A percentile compares a stretch with the other conserved stretches of the same genome.
These are phyloP conservation scores for Diachasma alloeum DNA, from an alignment of 1,140 invertebrate species.

Conservation along the genomic window DNA sequence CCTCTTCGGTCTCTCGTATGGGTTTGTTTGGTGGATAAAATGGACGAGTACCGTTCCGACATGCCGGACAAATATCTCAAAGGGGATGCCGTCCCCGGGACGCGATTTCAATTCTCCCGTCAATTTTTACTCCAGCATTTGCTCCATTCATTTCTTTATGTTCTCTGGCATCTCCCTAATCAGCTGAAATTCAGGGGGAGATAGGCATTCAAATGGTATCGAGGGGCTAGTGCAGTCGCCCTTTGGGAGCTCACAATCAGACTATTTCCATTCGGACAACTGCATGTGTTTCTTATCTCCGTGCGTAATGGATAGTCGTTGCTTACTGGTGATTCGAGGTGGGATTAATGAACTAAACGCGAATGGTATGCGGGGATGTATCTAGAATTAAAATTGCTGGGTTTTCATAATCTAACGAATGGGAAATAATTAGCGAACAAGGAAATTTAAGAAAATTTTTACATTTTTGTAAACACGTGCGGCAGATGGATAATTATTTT, in stretches of 20 bases:
- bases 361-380: background rate
- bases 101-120: too few species aligned
- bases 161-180: background rate
- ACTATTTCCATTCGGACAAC: background rate
- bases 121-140: background rate
- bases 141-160: background rate
- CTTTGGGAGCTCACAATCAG: background rate
- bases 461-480: too few species aligned
- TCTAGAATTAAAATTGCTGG: background rate
- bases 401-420: background rate
- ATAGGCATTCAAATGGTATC: background rate
- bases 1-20: too few species aligned
- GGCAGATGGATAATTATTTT: too few species aligned
- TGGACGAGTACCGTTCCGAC: background rate
- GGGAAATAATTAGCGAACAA: too few species aligned
- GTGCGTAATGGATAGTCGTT: constrained; percentile 7
- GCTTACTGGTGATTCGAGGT: constrained; percentile 4
- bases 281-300: background rate
- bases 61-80: constrained; percentile 30
- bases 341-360: constrained; percentile 13
- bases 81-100: background rate
- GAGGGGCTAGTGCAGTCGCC: background rate
- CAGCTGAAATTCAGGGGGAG: background rate
- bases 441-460: too few species aligned
- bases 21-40: too few species aligned